Base-by-base conservation (phyloP, 1,140 invertebrate genomes). In the Calephelis virginiensis region DNA sequence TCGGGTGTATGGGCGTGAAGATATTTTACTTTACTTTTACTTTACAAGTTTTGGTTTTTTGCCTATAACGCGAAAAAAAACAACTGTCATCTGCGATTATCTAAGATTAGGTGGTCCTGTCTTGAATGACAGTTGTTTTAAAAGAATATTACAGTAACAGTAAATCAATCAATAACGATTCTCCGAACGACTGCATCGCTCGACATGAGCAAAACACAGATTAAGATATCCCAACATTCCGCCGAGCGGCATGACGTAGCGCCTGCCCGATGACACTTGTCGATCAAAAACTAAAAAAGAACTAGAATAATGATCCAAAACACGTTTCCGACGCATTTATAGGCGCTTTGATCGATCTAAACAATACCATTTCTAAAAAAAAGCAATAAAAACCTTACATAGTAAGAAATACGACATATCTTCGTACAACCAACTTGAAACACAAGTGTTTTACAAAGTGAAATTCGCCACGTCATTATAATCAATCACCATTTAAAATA, bases 401-500 rank as follows among this genome's bases (percentile, higher is more conserved):
- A 61, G 73, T 61, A 69, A 61, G 64, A 77, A 62, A 71, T 69
- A 67, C 61, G 68, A 71, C 49, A 65, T 66, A 70, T 63, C 67
- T 69, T 70, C 67, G 46, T 56, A 73, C 62, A 70, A 40, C 63
- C 50, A 47, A 49, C 48, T 61, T 63, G 45, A 69, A 75, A 73
- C 61, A 11, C 38, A 28, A 47, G 61, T 47, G 43, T 47, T 63
- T 63, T 47, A 63, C 47, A 47, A 47, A 48, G 43, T n/a, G 66
- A 74, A 81, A 77, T 84, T 70, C 70, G 83, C 83, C 56, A 60
- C 70, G 80, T 90, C 87, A 90, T 70, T 65, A 81, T 81, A 88
- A 90, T 90, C 87, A 90, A 90, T 90, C 87, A 90, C 82, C 85
- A 83, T 88, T 84, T 82, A 83, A 86, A 86, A 86, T 82, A 83